These are phyloP conservation scores for Heteromurus nitidus DNA, from an alignment of 2,888 invertebrate genomes.

Conservation along the genomic window DNA sequence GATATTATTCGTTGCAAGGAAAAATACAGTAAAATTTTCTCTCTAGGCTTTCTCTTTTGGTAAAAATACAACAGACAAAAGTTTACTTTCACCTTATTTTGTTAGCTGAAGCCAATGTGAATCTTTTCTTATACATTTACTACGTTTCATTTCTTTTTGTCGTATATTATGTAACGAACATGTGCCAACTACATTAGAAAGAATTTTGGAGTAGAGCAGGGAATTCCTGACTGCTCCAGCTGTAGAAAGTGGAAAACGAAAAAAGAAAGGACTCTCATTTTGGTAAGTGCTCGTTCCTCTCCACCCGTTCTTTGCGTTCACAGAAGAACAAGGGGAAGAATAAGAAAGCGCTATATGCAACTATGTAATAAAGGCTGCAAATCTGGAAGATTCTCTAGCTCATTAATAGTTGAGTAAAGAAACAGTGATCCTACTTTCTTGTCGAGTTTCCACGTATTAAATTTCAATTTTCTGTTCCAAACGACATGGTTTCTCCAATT, in stretches of 20 bases:
- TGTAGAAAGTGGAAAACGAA: conserved; percentile 20
- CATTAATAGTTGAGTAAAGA: conserved; percentile 59
- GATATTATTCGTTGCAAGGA: conserved; percentile 15
- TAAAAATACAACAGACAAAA: conserved; percentile 32
- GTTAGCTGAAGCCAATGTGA: conserved; percentile 20
- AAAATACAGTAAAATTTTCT: conserved; percentile 17
- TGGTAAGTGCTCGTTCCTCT: conserved; percentile 56
- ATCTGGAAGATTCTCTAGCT: conserved; percentile 51
- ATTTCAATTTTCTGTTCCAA: conserved; percentile 62
- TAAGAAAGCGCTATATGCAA: conserved; percentile 1
- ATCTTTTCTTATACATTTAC: conserved; percentile 10
- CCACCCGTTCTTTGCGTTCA: background rate
- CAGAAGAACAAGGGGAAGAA: conserved; percentile 19
- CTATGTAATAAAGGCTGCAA: conserved; percentile 25
- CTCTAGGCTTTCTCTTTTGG: conserved; percentile 14
- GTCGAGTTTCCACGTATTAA: conserved; percentile 60
- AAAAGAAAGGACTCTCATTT: conserved; percentile 60
- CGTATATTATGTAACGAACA: conserved; percentile 34
- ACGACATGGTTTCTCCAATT: conserved; percentile 49
- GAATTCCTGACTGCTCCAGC: conserved; percentile 12
- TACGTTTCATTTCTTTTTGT: conserved; percentile 20
- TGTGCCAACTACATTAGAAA: conserved; percentile 49
- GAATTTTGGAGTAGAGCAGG: background rate
- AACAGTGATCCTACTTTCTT: conserved; percentile 54
- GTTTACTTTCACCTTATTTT: conserved; percentile 36